These are phyloP conservation scores for Troides aeacus DNA, from an alignment of 2,888 invertebrate genomes.

Conservation along the genomic window DNA sequence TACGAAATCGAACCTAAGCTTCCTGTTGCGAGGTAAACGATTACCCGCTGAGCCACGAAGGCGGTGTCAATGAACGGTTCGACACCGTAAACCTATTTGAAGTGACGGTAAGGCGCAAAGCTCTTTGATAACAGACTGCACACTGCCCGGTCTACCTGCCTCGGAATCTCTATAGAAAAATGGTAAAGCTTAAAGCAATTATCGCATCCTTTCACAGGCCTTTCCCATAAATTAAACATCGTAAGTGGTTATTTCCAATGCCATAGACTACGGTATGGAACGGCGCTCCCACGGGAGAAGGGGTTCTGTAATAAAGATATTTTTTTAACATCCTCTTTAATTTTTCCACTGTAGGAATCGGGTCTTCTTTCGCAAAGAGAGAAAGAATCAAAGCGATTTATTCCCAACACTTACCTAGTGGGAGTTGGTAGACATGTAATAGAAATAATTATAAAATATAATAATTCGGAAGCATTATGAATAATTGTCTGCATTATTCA, in stretches of 20 bases:
- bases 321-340: too few species aligned
- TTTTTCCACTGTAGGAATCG: too few species aligned
- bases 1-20: too few species aligned
- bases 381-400: too few species aligned
- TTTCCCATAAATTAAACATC: conserved; percentile 18
- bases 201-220: conserved; percentile 18
- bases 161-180: conserved; percentile 5
- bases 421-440: too few species aligned
- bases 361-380: too few species aligned
- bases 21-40: too few species aligned
- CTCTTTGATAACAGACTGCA: conserved; percentile 13
- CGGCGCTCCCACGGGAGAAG: conserved; percentile 16
- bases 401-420: too few species aligned
- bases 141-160: conserved; percentile 7
- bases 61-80: conserved; percentile 14
- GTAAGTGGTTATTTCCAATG: conserved; percentile 15
- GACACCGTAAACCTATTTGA: conserved; percentile 9
- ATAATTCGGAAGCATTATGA: too few species aligned
- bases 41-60: too few species aligned
- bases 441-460: too few species aligned
- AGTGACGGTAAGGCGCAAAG: conserved; percentile 18
- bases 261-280: conserved; percentile 9
- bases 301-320: neutral
- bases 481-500: too few species aligned
- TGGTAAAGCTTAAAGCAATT: conserved; percentile 5